A percentile compares a stretch with the other conserved stretches of the same genome.
Conservation (phyloP, 2,888 invertebrate species). For the Tolmerus cingulatus region DNA sequence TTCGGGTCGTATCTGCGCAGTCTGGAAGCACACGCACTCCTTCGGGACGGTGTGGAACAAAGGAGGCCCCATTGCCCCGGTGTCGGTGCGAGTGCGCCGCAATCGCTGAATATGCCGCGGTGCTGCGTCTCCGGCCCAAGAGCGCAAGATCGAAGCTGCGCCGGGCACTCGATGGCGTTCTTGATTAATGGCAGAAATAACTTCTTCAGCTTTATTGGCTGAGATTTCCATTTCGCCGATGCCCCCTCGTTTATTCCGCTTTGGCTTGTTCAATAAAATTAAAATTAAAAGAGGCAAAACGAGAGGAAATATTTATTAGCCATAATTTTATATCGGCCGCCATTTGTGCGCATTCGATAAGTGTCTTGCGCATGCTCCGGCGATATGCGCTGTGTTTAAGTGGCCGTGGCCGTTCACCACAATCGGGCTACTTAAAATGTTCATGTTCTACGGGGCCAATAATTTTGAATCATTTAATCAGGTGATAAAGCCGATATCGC, state of each 20-base stretch:
- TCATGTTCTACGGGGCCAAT: slow-evolving; percentile 21
- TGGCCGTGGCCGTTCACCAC: neutral
- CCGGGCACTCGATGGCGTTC: slow-evolving; percentile 50
- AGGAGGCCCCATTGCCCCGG: neutral
- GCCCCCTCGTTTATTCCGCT: slow-evolving; percentile 25
- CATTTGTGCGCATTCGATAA: slow-evolving; percentile 49
- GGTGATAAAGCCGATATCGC: slow-evolving; percentile 58
- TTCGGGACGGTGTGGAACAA: slow-evolving; percentile 26
- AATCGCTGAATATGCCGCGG: neutral
- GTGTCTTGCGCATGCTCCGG: slow-evolving; percentile 41
- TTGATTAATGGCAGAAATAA: slow-evolving; percentile 54
- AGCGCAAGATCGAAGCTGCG: neutral
- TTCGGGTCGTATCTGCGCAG: slow-evolving; percentile 44
- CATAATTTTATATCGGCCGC: slow-evolving; percentile 49
- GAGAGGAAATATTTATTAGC: slow-evolving; percentile 49
- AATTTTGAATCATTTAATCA: slow-evolving; percentile 42
- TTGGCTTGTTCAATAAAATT: slow-evolving; percentile 42
- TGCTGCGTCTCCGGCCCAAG: neutral
- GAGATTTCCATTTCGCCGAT: slow-evolving; percentile 52
- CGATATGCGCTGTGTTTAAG: neutral
- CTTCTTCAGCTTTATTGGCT: slow-evolving; percentile 54
- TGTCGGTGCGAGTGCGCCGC: neutral
- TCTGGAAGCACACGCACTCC: slow-evolving; percentile 43
- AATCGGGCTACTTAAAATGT: slow-evolving; percentile 33
- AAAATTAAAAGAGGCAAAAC: slow-evolving; percentile 29